A percentile compares a stretch with the other conserved stretches of the same genome.
These are phyloP conservation scores for Lepidurus couesii DNA, from an alignment of 1,140 invertebrate genomes.

Conservation along the genomic window DNA sequence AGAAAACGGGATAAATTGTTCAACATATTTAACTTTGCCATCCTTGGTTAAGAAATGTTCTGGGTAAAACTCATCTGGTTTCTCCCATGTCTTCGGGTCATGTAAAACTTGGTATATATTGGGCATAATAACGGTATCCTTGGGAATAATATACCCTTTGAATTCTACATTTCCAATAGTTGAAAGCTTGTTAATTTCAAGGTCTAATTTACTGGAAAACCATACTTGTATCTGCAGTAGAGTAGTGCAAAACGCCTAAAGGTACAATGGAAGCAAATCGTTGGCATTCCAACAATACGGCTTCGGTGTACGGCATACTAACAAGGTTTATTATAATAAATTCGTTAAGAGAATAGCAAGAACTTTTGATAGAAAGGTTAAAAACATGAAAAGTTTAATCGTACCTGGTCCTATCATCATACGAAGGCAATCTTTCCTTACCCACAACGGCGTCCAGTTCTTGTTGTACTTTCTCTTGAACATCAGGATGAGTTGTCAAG, in stretches of 20 bases:
- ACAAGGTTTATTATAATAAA: background rate
- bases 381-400: background rate
- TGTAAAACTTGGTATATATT: conserved; percentile 42
- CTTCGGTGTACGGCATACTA: conserved; percentile 39
- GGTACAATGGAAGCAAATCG: conserved; percentile 36
- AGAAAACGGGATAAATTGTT: conserved; percentile 23
- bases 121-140: conserved; percentile 42
- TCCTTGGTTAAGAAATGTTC: conserved; percentile 41
- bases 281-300: conserved; percentile 39
- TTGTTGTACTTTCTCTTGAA: conserved; percentile 46
- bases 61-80: conserved; percentile 43
- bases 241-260: conserved; percentile 35
- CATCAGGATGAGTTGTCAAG: conserved; percentile 64
- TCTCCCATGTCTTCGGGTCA: conserved; percentile 42
- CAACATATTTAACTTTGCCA: conserved; percentile 7
- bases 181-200: background rate
- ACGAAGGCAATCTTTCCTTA: conserved; percentile 56
- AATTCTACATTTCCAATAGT: conserved; percentile 29
- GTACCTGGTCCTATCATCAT: conserved; percentile 63
- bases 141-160: conserved; percentile 42
- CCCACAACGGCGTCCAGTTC: conserved; percentile 74
- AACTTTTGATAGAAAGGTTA: background rate
- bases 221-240: conserved; percentile 31
- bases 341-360: background rate
- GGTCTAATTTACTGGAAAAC: background rate